Conservation (phyloP, 64 coral and sea anemone genomes). For the Actinia tenebrosa region DNA sequence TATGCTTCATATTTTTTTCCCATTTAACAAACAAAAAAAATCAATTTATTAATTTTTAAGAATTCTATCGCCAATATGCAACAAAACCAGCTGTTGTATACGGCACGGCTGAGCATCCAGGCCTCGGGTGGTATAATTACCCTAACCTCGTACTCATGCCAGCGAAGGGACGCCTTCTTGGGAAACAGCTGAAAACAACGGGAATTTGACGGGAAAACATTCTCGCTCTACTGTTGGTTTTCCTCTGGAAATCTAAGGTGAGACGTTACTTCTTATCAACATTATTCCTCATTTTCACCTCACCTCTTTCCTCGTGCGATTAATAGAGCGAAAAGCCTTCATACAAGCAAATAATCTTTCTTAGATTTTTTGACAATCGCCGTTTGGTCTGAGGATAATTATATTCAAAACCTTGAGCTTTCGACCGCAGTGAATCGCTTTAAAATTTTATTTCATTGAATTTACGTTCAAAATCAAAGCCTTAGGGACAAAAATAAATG, state of each 20-base stretch:
- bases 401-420: not conserved
- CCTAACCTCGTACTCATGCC: not conserved
- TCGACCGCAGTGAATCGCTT: not conserved
- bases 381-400: not conserved
- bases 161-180: not conserved
- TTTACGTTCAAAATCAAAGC: not conserved
- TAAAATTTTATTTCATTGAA: constrained; percentile 1
- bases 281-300: not conserved
- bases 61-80: not conserved
- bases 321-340: not conserved
- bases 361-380: constrained; percentile 10
- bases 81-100: not conserved
- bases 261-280: not conserved
- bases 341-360: not conserved
- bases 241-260: not conserved
- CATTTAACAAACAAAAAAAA: too few species aligned
- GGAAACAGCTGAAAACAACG: constrained; percentile 10
- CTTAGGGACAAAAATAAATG: not conserved
- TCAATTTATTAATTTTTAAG: too few species aligned
- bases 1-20: not conserved
- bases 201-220: not conserved
- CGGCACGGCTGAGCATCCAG: not conserved
- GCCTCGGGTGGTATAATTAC: constrained; percentile 21
- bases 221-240: not conserved
- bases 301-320: not conserved